These are phyloP conservation scores for Odobenus rosmarus DNA, from an alignment of 2,113 vertebrate species.

Conservation along the genomic window DNA sequence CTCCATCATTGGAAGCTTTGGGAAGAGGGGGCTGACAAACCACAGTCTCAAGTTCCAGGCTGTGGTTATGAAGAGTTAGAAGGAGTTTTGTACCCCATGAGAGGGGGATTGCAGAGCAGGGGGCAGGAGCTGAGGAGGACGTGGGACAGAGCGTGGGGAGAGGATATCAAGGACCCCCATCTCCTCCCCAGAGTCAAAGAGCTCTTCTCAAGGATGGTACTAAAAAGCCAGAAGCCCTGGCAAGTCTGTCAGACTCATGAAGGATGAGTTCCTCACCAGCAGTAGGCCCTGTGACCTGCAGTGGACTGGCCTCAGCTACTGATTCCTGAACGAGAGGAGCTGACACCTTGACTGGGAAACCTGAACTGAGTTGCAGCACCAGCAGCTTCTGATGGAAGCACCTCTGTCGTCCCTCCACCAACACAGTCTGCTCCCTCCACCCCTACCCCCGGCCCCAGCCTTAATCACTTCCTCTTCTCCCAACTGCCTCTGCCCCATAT, in stretches of 20 bases:
- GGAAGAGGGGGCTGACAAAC: neutral
- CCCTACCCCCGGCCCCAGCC: neutral
- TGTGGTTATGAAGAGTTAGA: neutral
- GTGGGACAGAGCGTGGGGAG: neutral
- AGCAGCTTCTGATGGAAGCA: fast-evolving
- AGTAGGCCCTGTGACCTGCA: neutral
- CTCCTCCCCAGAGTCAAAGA: neutral
- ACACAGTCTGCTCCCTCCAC: fast-evolving
- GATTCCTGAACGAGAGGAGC: neutral
- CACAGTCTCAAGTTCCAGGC: neutral
- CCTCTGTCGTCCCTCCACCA: neutral
- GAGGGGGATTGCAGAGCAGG: fast-evolving
- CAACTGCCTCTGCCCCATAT: neutral
- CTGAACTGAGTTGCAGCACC: neutral
- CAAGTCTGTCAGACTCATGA: neutral
- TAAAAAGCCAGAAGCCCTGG: neutral
- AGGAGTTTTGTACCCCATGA: neutral
- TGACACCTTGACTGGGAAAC: neutral
- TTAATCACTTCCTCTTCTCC: neutral
- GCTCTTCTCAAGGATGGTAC: neutral
- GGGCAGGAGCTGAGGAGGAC: too few relatives aligned
- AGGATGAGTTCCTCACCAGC: neutral
- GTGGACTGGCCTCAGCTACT: neutral
- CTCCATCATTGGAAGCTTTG: neutral
- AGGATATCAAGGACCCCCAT: neutral